These are phyloP conservation scores for Cerastis leucographa DNA, from an alignment of 2,888 invertebrate species.

Conservation along the genomic window DNA sequence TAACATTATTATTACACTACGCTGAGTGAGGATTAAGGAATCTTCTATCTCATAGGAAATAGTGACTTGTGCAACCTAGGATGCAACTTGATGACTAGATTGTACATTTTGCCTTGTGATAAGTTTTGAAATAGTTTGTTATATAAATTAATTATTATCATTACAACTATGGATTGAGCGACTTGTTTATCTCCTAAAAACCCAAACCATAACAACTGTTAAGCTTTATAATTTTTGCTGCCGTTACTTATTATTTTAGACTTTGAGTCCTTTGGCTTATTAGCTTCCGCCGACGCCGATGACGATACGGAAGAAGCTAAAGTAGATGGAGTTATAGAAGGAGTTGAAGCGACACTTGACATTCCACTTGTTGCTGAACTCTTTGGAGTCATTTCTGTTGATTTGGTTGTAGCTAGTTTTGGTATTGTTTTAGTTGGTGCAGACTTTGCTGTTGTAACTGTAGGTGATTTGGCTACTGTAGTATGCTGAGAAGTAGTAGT, in stretches of 20 bases:
- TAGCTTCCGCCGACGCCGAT: constrained; percentile 49
- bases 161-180: constrained; percentile 79
- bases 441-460: constrained; percentile 36
- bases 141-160: constrained; percentile 64
- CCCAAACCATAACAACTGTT: constrained; percentile 65
- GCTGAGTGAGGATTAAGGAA: constrained; percentile 54
- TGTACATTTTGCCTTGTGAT: constrained; percentile 51
- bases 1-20: constrained; percentile 55
- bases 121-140: constrained; percentile 33
- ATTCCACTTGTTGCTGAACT: constrained; percentile 33
- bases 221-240: constrained; percentile 73
- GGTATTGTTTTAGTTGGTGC: constrained; percentile 36
- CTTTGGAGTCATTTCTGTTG: constrained; percentile 42
- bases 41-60: constrained; percentile 47
- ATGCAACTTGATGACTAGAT: constrained; percentile 50
- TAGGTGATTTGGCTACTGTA: constrained; percentile 28
- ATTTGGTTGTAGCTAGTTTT: constrained; percentile 43
- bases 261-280: constrained; percentile 68
- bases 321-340: constrained; percentile 15
- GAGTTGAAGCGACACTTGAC: constrained; percentile 35
- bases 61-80: constrained; percentile 55
- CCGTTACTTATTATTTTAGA: constrained; percentile 68
- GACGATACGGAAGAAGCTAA: constrained; percentile 27
- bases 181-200: constrained; percentile 70
- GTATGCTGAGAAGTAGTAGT: constrained; percentile 41